A percentile compares a stretch with the other conserved stretches of the same genome.
Evolutionary conservation across 2,888 invertebrate species (phyloP).

Genomic region (Agrochola litura): DNA sequence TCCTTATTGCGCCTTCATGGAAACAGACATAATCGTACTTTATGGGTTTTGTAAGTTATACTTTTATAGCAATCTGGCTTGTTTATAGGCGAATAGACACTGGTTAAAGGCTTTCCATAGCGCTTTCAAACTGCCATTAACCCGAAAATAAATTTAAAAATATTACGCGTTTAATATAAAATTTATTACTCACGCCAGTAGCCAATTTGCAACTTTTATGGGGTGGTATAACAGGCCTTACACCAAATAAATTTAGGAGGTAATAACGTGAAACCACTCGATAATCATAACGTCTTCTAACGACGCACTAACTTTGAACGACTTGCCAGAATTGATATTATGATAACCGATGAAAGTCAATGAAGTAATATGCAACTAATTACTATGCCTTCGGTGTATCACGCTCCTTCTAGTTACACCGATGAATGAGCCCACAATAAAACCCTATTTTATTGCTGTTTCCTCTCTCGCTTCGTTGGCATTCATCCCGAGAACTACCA

Average conservation of each 20-base stretch:
- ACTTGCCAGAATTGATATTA: conserved; percentile 56
- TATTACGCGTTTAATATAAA: conserved; percentile 69
- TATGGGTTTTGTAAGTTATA: conserved; percentile 50
- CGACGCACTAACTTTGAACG: conserved; percentile 63
- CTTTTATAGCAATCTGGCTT: conserved; percentile 57
- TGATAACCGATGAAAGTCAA: conserved; percentile 49
- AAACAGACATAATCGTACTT: conserved; percentile 45
- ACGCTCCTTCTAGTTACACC: conserved; percentile 70
- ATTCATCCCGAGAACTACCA: conserved; percentile 88
- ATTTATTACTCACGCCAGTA: conserved; percentile 69
- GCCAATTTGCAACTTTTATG: conserved; percentile 72
- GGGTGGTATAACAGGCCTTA: conserved; percentile 67
- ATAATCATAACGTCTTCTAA: conserved; percentile 71
- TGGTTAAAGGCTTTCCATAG: conserved; percentile 62
- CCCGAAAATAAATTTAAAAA: conserved; percentile 71
- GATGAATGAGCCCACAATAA: conserved; percentile 83
- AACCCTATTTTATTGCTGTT: conserved; percentile 87
- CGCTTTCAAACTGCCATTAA: conserved; percentile 66
- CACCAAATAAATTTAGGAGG: conserved; percentile 69
- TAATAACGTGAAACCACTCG: conserved; percentile 69
- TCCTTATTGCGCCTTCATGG: conserved; percentile 31
- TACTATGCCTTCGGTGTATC: conserved; percentile 74
- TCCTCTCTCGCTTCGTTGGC: conserved; percentile 86
- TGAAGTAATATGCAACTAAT: conserved; percentile 73
- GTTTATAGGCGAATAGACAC: conserved; percentile 68